Percentiles rank a stretch among this genome's conserved stretches.
Conservation (phyloP, 2,888 invertebrate genomes). For the Carterocephalus palaemon region DNA sequence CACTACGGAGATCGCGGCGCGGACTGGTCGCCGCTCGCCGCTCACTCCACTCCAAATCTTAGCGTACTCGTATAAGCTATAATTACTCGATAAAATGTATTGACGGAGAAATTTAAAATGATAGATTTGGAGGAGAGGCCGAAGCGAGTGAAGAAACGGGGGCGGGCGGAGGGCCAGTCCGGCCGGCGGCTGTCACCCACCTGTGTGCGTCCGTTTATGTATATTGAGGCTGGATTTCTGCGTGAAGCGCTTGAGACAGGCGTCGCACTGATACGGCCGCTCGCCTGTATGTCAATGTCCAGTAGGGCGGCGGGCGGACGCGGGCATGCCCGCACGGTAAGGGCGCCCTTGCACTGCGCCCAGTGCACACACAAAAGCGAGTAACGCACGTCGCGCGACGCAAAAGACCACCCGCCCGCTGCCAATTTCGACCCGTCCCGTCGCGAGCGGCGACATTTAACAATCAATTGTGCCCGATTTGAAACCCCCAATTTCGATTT, state of each 20-base stretch:
- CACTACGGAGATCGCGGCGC: conserved; percentile 69
- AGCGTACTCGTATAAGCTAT: conserved; percentile 27
- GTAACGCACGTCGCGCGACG: conserved; percentile 77
- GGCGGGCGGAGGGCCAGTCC: conserved; percentile 69
- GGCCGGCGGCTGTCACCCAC: conserved; percentile 76
- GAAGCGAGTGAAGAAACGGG: conserved; percentile 49
- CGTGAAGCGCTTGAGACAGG: conserved; percentile 87
- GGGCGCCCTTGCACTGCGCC: conserved; percentile 75
- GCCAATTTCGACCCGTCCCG: conserved; percentile 41
- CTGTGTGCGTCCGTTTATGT: conserved; percentile 87
- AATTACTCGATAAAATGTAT: conserved; percentile 21
- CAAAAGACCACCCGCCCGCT: conserved; percentile 55
- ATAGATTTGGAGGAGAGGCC: conserved; percentile 44
- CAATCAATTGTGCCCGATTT: conserved; percentile 35
- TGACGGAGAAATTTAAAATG: conserved; percentile 29
- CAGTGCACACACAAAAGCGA: conserved; percentile 79
- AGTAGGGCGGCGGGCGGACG: conserved; percentile 73
- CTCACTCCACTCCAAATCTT: conserved; percentile 64
- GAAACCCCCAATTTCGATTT: conserved; percentile 53
- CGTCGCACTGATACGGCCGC: conserved; percentile 83
- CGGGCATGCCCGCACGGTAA: conserved; percentile 70
- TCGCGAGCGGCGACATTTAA: conserved; percentile 11
- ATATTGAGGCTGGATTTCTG: conserved; percentile 90
- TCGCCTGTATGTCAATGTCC: conserved; percentile 80
- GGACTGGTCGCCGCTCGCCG: conserved; percentile 74